These are phyloP conservation scores for Macropus fuliginosus DNA, from an alignment of 2,797 vertebrate genomes.

Conservation along the genomic window DNA sequence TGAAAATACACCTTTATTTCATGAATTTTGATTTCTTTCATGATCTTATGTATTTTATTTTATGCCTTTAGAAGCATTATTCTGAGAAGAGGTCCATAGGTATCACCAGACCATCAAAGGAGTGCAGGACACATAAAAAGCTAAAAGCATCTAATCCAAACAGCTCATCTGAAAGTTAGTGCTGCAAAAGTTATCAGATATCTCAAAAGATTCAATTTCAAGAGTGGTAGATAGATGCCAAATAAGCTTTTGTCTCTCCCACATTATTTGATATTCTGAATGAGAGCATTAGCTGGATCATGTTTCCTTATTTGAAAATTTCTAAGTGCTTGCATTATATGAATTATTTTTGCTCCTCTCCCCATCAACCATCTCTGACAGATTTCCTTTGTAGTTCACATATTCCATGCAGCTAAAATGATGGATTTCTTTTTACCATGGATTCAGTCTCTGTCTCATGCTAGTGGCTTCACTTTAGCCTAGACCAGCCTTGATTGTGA, in stretches of 20 bases:
- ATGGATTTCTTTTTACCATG: conserved; percentile 55
- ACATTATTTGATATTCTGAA: background rate
- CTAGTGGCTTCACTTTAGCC: conserved; percentile 47
- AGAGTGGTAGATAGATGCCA: conserved; percentile 13
- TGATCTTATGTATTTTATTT: background rate
- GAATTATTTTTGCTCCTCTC: background rate
- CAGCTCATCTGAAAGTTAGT: background rate
- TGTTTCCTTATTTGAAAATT: background rate
- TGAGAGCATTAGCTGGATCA: conserved; percentile 26
- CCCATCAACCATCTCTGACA: background rate
- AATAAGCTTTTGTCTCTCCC: conserved; percentile 13
- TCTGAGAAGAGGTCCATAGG: background rate
- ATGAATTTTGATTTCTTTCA: background rate
- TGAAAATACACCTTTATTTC: background rate
- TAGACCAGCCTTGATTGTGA: conserved; percentile 31
- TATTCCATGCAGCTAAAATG: conserved; percentile 28
- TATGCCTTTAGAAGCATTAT: background rate
- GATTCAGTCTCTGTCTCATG: conserved; percentile 42
- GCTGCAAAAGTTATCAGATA: background rate
- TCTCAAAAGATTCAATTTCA: background rate
- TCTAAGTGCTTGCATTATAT: conserved; percentile 21
- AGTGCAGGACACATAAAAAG: background rate
- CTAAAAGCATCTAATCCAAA: background rate
- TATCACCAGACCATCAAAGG: background rate
- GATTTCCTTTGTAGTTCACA: conserved; percentile 45